Base-by-base conservation (phyloP, 2,888 invertebrate species). In the Drosophila mimetica region DNA sequence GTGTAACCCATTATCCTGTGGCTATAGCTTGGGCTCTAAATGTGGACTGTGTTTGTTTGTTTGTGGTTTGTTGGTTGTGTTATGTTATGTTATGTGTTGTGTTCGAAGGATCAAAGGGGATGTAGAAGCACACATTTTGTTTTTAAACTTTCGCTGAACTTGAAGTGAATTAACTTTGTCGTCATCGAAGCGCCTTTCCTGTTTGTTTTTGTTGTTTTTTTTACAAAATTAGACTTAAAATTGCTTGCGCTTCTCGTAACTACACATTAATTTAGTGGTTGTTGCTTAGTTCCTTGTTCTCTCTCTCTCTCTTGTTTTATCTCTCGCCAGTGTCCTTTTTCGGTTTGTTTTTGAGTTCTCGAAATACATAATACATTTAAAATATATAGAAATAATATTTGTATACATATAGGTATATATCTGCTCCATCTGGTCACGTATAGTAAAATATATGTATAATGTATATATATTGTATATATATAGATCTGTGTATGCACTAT, bases 391-490 rank as follows among this genome's bases (percentile, higher is more conserved):
- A 78, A 84, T 72, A 70, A 66, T 75, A 63, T 71, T 65, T 80
- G 78, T 80, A 79, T 70, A 67, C 77, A 79, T 76, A 71, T 71
- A 70, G 60, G 60, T 79, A 64, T 72, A 77, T 84, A 77, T 84
- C 69, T 86, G 77, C 64, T 76, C 63, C 61, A 32, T 71, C 61
- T 74, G 50, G 60, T 61, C 79, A 50, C 57, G 74, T 75, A 71
- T 79, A 79, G 77, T 84, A 84, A 80, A 79, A 83, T 88, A 80
- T 77, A 74, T 87, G 74, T 85, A 70, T 77, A 85, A 86, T 79
- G 84, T 75, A 60, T 75, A 71, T 74, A 71, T 63, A 66, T 57
- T 70, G 60, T 73, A 58, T 80, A 64, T 79, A 77, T 82, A 76
- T 84, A 75, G 75, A 75, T 83, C 74, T 86, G 67, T 86, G 67